phyloP scores from a whole-genome alignment of 2,888 invertebrate species.

The Heliothis peltigera region DNA sequence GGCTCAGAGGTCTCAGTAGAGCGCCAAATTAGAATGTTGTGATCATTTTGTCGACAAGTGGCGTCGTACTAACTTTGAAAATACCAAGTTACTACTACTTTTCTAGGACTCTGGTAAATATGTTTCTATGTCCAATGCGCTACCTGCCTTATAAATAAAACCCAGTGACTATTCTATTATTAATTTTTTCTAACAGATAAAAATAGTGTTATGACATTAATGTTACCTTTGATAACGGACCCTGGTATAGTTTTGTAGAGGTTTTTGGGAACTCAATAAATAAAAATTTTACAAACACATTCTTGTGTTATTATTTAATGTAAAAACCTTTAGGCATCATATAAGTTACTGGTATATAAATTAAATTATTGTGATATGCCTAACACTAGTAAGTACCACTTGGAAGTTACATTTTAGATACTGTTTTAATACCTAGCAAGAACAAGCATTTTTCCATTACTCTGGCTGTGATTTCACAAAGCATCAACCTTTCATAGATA shows the following conservation, averaged over 20 bases:
- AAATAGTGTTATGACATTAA: constrained; percentile 70
- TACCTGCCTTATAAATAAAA: constrained; percentile 40
- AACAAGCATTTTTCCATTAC: constrained; percentile 96
- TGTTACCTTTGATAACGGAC: constrained; percentile 81
- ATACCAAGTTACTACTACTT: neutral
- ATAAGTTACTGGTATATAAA: constrained; percentile 44
- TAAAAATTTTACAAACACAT: constrained; percentile 76
- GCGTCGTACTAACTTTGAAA: no score
- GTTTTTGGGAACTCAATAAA: constrained; percentile 87
- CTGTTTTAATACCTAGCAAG: constrained; percentile 97
- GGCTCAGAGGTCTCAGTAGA: no score
- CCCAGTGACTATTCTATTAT: constrained; percentile 67
- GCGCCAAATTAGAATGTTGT: no score
- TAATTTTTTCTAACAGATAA: constrained; percentile 63
- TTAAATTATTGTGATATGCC: constrained; percentile 57
- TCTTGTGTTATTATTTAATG: constrained; percentile 66
- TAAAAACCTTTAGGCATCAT: constrained; percentile 51
- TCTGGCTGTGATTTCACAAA: constrained; percentile 97
- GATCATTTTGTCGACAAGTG: no score
- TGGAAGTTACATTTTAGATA: constrained; percentile 95
- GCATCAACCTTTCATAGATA: constrained; percentile 95
- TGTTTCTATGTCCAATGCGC: neutral
- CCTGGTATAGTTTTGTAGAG: constrained; percentile 89
- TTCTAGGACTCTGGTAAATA: neutral
- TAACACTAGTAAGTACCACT: constrained; percentile 38